Evolutionary conservation across 2,888 invertebrate genomes (phyloP), one percentile per base, ranked within the genome.

Genomic region (Pyrgus malvae): DNA sequence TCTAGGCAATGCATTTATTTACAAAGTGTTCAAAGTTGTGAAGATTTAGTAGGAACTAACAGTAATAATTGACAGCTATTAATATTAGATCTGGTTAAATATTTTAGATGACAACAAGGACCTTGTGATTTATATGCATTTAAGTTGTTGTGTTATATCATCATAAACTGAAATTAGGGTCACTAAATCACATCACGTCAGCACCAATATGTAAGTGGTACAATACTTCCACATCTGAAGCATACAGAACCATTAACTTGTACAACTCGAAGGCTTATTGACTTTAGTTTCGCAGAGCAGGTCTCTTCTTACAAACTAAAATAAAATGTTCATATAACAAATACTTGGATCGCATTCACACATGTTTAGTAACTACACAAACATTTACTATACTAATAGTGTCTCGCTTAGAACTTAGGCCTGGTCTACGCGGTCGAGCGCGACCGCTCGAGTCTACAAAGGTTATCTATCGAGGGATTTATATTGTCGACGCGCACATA

Each of bases 181-280:
- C 85, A 84, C 83, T 63, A 21, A 69, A 83, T 83, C 82, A 83
- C 78, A 80, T 72, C 66, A 65, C 68, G 69, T 68, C 70, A 83
- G 83, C 83, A 85, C 85, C 83, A 78, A 78, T 68, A 69, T 70
- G 70, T 70, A 72, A 75, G 69, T 67, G 66, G 66, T 65, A 55
- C 44, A 37, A 12, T 12, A 38, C 25, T 17, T 35, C 59, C 55
- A 60, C 57, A 57, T 61, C 48, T 61, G 59, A 57, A 74, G 66
- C 68, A 72, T 70, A 67, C 67, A 48, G 55, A 61, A 61, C 56
- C 56, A 58, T 57, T 25, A 29, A 42, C 67, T 68, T 69, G 65
- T 75, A 76, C 74, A 76, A 74, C 72, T 67, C 70, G 67, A 73
- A 65, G 72, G 73, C 21, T 38, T 69, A 71, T 70, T 69, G 61